Percentiles rank a stretch among this genome's conserved stretches.
Conservation (phyloP, 2,113 vertebrate species). For the Ellobius talpinus region DNA sequence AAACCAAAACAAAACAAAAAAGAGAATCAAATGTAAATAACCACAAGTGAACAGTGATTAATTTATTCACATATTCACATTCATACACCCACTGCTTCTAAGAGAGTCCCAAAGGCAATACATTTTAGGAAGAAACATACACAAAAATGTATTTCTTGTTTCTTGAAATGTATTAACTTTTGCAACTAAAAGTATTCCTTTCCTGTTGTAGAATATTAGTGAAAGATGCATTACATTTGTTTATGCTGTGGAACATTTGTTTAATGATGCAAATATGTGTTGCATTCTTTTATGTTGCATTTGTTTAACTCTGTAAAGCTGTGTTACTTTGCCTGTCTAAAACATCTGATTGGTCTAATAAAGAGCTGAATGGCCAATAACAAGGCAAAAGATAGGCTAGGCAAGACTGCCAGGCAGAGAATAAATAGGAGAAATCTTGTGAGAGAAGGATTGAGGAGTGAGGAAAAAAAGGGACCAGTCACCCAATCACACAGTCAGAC, state of each 20-base stretch:
- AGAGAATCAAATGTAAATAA: slow-evolving; percentile 43
- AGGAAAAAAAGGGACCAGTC: neutral
- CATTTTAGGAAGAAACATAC: neutral
- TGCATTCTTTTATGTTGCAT: neutral
- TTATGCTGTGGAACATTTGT: neutral
- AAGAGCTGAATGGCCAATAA: neutral
- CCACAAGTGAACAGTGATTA: neutral
- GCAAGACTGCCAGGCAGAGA: neutral
- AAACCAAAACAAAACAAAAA: neutral
- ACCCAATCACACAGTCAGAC: neutral
- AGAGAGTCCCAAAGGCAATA: slow-evolving; percentile 11
- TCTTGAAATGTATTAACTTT: slow-evolving; percentile 37
- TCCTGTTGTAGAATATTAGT: neutral
- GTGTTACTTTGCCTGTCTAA: neutral
- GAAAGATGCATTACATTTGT: neutral
- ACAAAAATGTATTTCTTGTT: neutral
- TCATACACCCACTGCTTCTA: neutral
- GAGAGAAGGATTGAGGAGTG: neutral
- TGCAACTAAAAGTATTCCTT: neutral
- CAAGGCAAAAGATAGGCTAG: neutral
- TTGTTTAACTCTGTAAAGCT: neutral
- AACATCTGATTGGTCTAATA: neutral
- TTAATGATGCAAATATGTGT: neutral
- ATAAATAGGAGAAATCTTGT: neutral
- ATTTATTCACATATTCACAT: neutral